phyloP scores from a whole-genome alignment of 2,113 vertebrate genomes.

The Cyprinodon brontotheroides region DNA sequence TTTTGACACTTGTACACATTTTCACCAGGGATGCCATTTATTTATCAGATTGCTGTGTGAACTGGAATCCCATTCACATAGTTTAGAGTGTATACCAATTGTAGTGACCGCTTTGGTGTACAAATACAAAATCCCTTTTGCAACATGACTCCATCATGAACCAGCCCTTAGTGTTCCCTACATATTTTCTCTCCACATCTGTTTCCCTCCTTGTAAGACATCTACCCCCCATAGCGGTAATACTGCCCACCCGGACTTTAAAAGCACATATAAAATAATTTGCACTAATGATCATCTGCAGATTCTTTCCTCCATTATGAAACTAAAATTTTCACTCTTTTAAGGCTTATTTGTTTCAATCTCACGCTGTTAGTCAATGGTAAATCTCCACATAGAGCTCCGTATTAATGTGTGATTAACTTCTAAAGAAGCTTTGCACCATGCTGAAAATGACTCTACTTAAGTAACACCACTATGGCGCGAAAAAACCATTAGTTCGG shows the following conservation, averaged over 20 bases:
- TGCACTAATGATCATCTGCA: slow-evolving; percentile 19
- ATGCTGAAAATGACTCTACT: slow-evolving; percentile 49
- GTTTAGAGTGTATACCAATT: not conserved
- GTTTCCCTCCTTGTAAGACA: slow-evolving; percentile 15
- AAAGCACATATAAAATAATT: slow-evolving; percentile 44
- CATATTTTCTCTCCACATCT: slow-evolving; percentile 19
- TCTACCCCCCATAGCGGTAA: slow-evolving; percentile 7
- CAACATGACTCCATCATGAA: slow-evolving; percentile 41
- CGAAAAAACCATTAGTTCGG: slow-evolving; percentile 52
- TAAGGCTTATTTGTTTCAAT: slow-evolving; percentile 59
- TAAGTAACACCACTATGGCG: slow-evolving; percentile 45
- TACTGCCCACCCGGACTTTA: slow-evolving; percentile 16
- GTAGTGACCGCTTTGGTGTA: slow-evolving; percentile 17
- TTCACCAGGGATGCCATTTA: not conserved
- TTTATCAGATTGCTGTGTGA: slow-evolving; percentile 2
- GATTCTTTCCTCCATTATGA: slow-evolving; percentile 6
- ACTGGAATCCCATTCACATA: not conserved
- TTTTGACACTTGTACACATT: not conserved
- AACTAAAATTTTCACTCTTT: slow-evolving; percentile 25
- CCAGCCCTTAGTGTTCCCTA: slow-evolving; percentile 26
- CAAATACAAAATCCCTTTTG: slow-evolving; percentile 30
- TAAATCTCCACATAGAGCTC: slow-evolving; percentile 62
- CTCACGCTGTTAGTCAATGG: slow-evolving; percentile 54
- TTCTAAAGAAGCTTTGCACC: slow-evolving; percentile 52
- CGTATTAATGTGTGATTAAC: slow-evolving; percentile 75